Conservation (phyloP, 2,888 invertebrate species). For the Disparrhopalites patrizii region DNA sequence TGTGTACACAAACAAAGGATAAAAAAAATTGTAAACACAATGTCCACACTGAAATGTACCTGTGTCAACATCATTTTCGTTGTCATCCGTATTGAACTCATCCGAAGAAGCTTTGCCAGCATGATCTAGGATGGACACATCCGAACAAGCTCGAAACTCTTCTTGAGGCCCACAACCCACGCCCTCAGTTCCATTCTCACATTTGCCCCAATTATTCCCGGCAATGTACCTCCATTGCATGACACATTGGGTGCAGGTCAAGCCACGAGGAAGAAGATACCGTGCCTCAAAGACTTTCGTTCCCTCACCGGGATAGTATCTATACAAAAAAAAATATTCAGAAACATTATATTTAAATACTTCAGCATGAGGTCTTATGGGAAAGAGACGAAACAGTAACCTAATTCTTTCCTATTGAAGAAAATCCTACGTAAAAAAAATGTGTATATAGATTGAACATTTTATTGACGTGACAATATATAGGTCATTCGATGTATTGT, state of each 20-base stretch:
- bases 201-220: slow-evolving; percentile 64
- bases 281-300: slow-evolving; percentile 74
- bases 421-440: too few species aligned
- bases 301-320: slow-evolving; percentile 59
- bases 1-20: too few species aligned
- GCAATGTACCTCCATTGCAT: slow-evolving; percentile 82
- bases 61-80: slow-evolving; percentile 47
- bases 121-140: slow-evolving; percentile 66
- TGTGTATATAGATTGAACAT: too few species aligned
- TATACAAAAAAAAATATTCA: slow-evolving; percentile 28
- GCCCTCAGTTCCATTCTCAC: slow-evolving; percentile 56
- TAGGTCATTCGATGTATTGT: too few species aligned
- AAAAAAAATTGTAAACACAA: too few species aligned
- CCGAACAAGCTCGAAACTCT: slow-evolving; percentile 79
- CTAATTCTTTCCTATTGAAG: not conserved
- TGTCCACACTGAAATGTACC: too few species aligned
- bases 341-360: not conserved
- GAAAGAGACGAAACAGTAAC: not conserved
- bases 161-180: slow-evolving; percentile 87
- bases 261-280: slow-evolving; percentile 61
- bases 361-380: not conserved
- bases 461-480: too few species aligned
- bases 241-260: slow-evolving; percentile 75
- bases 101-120: slow-evolving; percentile 50
- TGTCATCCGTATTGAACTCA: slow-evolving; percentile 50